phyloP scores from a whole-genome alignment of 2,113 vertebrate species.

The Passer domesticus region DNA sequence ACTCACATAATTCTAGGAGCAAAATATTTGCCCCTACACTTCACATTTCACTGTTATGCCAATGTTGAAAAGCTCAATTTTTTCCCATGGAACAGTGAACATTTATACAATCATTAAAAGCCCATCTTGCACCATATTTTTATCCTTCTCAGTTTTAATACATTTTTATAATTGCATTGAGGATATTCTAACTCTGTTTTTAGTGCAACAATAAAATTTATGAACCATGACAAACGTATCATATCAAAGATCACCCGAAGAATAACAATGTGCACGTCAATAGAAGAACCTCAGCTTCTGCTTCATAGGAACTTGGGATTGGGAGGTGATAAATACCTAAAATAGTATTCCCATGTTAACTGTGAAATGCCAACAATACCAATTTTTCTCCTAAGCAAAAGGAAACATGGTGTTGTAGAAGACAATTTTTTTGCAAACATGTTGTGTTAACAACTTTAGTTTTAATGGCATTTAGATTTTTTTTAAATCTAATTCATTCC shows the following conservation, averaged over 20 bases:
- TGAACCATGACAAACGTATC: slow-evolving; percentile 76
- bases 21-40: not conserved
- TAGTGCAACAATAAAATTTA: slow-evolving; percentile 84
- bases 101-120: slow-evolving; percentile 82
- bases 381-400: not conserved
- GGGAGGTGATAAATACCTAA: not conserved
- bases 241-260: slow-evolving; percentile 74
- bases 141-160: slow-evolving; percentile 80
- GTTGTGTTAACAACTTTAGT: not conserved
- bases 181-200: slow-evolving; percentile 83
- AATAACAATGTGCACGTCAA: slow-evolving; percentile 70
- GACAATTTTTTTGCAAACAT: not conserved
- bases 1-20: not conserved
- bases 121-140: slow-evolving; percentile 76
- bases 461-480: not conserved
- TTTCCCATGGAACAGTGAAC: slow-evolving; percentile 74
- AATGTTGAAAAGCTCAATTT: slow-evolving; percentile 3
- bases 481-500: not conserved
- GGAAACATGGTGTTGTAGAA: not conserved
- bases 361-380: not conserved
- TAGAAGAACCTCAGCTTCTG: slow-evolving; percentile 6
- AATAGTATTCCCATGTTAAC: not conserved
- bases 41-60: not conserved
- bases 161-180: slow-evolving; percentile 83
- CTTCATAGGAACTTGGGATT: not conserved